These are phyloP conservation scores for Chaetodon trifascialis DNA, from an alignment of 2,113 vertebrate species.

Conservation along the genomic window DNA sequence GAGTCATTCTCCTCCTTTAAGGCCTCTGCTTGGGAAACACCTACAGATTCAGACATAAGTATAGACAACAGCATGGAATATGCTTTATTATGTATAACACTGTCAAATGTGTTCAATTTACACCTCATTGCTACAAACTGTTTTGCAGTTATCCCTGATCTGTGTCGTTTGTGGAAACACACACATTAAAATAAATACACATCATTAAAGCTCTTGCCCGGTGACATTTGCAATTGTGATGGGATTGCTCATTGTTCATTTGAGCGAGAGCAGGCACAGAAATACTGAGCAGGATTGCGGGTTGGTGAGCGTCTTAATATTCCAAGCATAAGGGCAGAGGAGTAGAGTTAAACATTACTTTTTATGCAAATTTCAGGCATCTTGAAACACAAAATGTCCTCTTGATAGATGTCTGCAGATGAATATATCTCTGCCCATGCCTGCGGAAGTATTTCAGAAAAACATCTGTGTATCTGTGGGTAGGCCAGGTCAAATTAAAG, in stretches of 20 bases:
- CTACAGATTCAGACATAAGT: conserved; percentile 35
- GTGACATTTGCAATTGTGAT: background rate
- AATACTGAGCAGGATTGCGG: background rate
- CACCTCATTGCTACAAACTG: background rate
- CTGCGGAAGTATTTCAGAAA: background rate
- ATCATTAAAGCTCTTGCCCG: background rate
- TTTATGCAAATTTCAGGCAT: conserved; percentile 8
- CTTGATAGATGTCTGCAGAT: conserved; percentile 21
- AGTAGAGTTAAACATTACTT: conserved; percentile 18
- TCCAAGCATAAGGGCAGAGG: background rate
- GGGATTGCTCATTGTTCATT: background rate
- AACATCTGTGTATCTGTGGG: conserved; percentile 3
- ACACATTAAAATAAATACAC: background rate
- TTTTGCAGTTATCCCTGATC: background rate
- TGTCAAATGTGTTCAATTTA: background rate
- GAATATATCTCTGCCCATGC: background rate
- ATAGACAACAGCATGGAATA: conserved; percentile 7
- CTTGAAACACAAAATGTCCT: conserved; percentile 1
- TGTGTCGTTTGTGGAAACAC: background rate
- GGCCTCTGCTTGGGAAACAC: conserved; percentile 90
- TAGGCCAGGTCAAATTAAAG: background rate
- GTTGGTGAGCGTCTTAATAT: conserved; percentile 4
- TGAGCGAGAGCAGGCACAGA: background rate
- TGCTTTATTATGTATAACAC: background rate
- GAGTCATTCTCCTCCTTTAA: conserved; percentile 97